Percentiles rank a stretch among this genome's conserved stretches.
These are phyloP conservation scores for Sebastes iracundus DNA, from an alignment of 2,797 vertebrate genomes.

Conservation along the genomic window DNA sequence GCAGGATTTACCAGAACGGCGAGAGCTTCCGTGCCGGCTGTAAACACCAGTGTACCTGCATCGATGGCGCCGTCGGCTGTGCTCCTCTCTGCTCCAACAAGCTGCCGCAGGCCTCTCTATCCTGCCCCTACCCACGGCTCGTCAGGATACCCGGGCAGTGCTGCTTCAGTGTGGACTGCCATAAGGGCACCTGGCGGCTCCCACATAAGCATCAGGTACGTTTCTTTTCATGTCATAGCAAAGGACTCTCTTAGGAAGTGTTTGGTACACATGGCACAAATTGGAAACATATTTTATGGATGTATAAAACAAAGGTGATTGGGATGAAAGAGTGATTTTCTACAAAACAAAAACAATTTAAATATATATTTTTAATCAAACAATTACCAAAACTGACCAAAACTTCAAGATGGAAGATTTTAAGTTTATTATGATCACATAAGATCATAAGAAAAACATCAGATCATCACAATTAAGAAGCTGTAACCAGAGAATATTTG, in stretches of 20 bases:
- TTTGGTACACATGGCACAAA: not conserved
- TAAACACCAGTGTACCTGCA: constrained; percentile 86
- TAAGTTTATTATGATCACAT: not conserved
- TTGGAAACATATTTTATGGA: not conserved
- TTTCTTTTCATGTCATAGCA: not conserved
- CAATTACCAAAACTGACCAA: not conserved
- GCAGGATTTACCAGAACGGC: constrained; percentile 84
- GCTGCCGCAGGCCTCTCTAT: constrained; percentile 71
- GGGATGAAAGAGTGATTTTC: not conserved
- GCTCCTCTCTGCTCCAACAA: constrained; percentile 80
- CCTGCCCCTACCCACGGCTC: constrained; percentile 80
- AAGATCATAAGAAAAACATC: not conserved
- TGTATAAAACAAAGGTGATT: not conserved
- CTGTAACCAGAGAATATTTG: not conserved
- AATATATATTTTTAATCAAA: not conserved
- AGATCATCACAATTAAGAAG: not conserved
- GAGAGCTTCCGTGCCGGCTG: constrained; percentile 85
- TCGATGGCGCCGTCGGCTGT: constrained; percentile 85
- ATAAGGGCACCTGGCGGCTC: constrained; percentile 68
- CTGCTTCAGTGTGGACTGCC: constrained; percentile 83
- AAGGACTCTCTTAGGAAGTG: not conserved
- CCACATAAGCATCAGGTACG: constrained; percentile 60
- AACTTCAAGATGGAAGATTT: not conserved
- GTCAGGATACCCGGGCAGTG: constrained; percentile 82
- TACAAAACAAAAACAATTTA: not conserved